Evolutionary conservation across 2,888 invertebrate species (phyloP).

Genomic region (Pristionchus maxplancki): DNA sequence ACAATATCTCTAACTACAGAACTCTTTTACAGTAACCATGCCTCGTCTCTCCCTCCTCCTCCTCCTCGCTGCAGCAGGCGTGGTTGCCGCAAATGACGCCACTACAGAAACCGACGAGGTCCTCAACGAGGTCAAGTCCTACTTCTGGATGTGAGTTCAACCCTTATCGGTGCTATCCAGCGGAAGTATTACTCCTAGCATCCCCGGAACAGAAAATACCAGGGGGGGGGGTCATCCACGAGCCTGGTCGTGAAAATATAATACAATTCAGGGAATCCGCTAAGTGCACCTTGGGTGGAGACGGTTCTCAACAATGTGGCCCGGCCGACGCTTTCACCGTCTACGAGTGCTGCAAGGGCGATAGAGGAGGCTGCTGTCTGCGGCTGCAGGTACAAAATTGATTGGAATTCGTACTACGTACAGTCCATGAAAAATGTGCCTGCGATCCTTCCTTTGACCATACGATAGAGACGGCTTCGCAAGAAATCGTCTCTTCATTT

Average conservation of each 20-base stretch:
- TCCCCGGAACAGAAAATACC: neutral
- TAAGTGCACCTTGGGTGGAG: too few species aligned
- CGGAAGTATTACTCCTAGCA: neutral
- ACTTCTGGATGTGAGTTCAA: neutral
- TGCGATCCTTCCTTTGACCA: too few species aligned
- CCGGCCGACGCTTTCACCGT: too few species aligned
- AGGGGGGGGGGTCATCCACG: too few species aligned
- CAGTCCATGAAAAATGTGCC: too few species aligned
- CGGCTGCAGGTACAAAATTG: constrained; percentile 23
- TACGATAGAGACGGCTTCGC: too few species aligned
- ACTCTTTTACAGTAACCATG: too few species aligned
- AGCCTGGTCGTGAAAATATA: neutral
- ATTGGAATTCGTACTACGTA: too few species aligned
- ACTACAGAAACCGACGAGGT: too few species aligned
- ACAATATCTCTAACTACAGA: too few species aligned
- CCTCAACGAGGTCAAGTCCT: constrained; percentile 33
- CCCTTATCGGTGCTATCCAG: neutral
- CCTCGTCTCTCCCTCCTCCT: constrained; percentile 20
- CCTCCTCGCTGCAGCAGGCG: neutral
- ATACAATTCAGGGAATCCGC: neutral
- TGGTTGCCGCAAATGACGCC: neutral
- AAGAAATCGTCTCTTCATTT: too few species aligned
- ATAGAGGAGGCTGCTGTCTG: neutral
- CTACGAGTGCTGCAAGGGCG: constrained; percentile 31
- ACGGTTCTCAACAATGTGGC: too few species aligned